Evolutionary conservation across 2,888 invertebrate species (phyloP).

Genomic region (Antheraea assamensis): DNA sequence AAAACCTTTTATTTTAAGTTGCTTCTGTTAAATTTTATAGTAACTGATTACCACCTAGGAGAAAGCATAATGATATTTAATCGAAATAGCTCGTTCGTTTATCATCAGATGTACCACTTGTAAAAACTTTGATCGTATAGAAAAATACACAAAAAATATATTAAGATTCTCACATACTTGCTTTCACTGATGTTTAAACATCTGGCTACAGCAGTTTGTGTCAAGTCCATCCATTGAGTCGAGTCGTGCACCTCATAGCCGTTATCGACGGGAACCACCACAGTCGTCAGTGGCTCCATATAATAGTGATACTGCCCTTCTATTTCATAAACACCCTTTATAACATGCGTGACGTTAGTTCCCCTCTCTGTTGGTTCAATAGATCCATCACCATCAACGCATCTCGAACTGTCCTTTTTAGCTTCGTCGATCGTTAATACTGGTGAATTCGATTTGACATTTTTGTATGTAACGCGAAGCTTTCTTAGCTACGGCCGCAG

Average conservation of each 20-base stretch:
- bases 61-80: too few species aligned
- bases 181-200: slow-evolving; percentile 80
- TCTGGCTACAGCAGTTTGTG: slow-evolving; percentile 82
- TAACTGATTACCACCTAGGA: too few species aligned
- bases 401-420: slow-evolving; percentile 68
- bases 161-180: slow-evolving; percentile 65
- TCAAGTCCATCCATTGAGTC: slow-evolving; percentile 85
- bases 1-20: too few species aligned
- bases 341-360: slow-evolving; percentile 57
- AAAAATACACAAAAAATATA: not conserved
- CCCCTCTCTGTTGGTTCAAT: slow-evolving; percentile 60
- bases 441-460: slow-evolving; percentile 51
- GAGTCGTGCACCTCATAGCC: slow-evolving; percentile 85
- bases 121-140: not conserved
- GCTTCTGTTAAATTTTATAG: too few species aligned
- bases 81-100: too few species aligned
- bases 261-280: slow-evolving; percentile 86
- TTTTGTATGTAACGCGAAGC: slow-evolving; percentile 83
- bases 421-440: slow-evolving; percentile 66
- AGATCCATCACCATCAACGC: slow-evolving; percentile 40
- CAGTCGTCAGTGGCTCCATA: slow-evolving; percentile 86
- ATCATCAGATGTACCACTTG: too few species aligned
- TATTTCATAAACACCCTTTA: slow-evolving; percentile 82
- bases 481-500: slow-evolving; percentile 79
- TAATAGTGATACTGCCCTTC: slow-evolving; percentile 89